These are phyloP conservation scores for Lithophane socia DNA, from an alignment of 2,888 invertebrate genomes.

Conservation along the genomic window DNA sequence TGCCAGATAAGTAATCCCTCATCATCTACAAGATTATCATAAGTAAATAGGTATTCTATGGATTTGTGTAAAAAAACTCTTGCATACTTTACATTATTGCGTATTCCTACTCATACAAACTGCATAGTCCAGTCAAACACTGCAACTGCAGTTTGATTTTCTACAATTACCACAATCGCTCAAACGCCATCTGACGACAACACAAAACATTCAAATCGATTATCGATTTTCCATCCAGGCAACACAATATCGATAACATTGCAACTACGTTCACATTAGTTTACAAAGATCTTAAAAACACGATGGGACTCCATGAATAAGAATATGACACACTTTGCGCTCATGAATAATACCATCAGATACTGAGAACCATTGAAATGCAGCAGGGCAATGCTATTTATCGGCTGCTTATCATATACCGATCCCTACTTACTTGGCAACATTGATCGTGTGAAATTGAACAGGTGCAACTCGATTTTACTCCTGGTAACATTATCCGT, in stretches of 20 bases:
- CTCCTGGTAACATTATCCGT: slow-evolving; percentile 3
- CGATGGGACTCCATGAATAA: slow-evolving; percentile 53
- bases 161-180: background rate
- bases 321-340: slow-evolving; percentile 58
- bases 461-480: slow-evolving; percentile 48
- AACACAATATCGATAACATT: slow-evolving; percentile 17
- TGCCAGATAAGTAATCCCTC: background rate
- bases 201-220: background rate
- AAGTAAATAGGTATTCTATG: background rate
- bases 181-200: background rate
- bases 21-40: background rate
- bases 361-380: slow-evolving; percentile 61
- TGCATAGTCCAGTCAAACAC: background rate
- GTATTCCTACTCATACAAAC: background rate
- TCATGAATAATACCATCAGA: slow-evolving; percentile 60
- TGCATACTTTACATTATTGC: background rate
- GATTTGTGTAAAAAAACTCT: background rate
- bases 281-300: slow-evolving; percentile 50
- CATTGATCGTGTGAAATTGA: slow-evolving; percentile 61
- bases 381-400: slow-evolving; percentile 41
- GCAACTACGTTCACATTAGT: slow-evolving; percentile 6
- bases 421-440: slow-evolving; percentile 57
- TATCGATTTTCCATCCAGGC: background rate
- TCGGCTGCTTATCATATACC: slow-evolving; percentile 53
- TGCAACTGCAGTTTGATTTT: background rate